Evolutionary conservation across 1,140 invertebrate species (phyloP).

Genomic region (Pomacea maculata): DNA sequence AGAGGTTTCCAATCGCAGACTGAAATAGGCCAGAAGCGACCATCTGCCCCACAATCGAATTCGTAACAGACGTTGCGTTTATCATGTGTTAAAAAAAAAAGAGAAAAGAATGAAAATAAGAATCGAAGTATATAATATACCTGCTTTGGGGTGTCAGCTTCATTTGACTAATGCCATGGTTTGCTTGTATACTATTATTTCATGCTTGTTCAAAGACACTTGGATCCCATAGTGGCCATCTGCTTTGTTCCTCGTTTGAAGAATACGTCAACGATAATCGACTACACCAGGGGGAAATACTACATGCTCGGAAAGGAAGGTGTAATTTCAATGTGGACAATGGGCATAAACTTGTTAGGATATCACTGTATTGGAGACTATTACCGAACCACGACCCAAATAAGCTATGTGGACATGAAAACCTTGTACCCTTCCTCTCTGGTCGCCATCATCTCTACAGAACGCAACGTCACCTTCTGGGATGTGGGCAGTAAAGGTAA

Average conservation of each 20-base stretch:
- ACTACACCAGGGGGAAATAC: slow-evolving; percentile 44
- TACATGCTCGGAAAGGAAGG: slow-evolving; percentile 49
- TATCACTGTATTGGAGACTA: slow-evolving; percentile 14
- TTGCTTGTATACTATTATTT: too few relatives aligned
- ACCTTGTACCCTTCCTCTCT: slow-evolving; percentile 52
- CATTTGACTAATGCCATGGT: too few relatives aligned
- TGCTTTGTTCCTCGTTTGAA: slow-evolving; percentile 44
- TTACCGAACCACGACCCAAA: slow-evolving; percentile 7
- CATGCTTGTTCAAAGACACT: not conserved
- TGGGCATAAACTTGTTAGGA: slow-evolving; percentile 35
- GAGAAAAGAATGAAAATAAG: too few relatives aligned
- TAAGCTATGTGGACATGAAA: slow-evolving; percentile 50
- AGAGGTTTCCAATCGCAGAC: too few relatives aligned
- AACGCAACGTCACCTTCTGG: slow-evolving; percentile 51
- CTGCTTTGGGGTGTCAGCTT: too few relatives aligned
- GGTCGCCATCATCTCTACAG: slow-evolving; percentile 51
- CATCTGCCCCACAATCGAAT: too few relatives aligned
- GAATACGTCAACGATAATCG: slow-evolving; percentile 23
- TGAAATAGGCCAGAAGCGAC: too few relatives aligned
- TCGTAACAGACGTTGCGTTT: too few relatives aligned
- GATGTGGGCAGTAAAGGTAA: slow-evolving; percentile 44
- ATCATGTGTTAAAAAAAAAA: too few relatives aligned
- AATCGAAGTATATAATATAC: too few relatives aligned
- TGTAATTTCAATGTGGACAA: slow-evolving; percentile 42
- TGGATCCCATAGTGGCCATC: slow-evolving; percentile 44